These are phyloP conservation scores for Ptychobarbus kaznakovi DNA, from an alignment of 2,797 vertebrate genomes.

Conservation along the genomic window DNA sequence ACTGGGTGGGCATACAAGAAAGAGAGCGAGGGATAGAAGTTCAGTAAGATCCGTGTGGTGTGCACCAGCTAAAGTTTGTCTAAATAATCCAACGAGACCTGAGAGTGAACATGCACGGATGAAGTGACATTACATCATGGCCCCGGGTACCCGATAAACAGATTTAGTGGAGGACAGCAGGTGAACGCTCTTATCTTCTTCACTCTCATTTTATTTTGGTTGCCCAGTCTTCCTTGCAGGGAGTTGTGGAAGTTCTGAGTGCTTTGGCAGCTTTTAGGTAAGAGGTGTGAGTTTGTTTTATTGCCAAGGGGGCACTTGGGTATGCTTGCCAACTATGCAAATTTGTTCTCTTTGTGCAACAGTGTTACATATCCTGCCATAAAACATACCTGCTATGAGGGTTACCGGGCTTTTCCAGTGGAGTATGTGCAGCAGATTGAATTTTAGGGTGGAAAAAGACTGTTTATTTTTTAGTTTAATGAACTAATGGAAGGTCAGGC, in stretches of 20 bases:
- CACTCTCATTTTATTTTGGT: conserved; percentile 16
- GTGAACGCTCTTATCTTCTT: conserved; percentile 28
- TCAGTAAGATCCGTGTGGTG: conserved; percentile 37
- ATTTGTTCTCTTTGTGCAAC: conserved; percentile 44
- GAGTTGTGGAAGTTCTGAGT: conserved; percentile 47
- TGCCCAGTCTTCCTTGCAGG: conserved; percentile 11
- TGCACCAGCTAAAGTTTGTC: conserved; percentile 45
- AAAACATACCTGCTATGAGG: conserved; percentile 51
- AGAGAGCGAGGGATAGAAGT: conserved; percentile 38
- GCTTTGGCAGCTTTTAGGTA: conserved; percentile 53
- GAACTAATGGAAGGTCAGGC: conserved; percentile 23
- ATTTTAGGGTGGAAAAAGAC: conserved; percentile 42
- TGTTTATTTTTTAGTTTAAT: conserved; percentile 38
- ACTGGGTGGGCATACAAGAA: conserved; percentile 53
- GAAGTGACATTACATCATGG: conserved; percentile 53
- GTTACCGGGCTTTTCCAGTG: conserved; percentile 31
- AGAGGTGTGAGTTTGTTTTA: conserved; percentile 48
- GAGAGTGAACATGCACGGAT: conserved; percentile 24
- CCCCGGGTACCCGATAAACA: conserved; percentile 31
- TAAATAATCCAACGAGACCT: conserved; percentile 47
- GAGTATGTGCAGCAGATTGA: conserved; percentile 27
- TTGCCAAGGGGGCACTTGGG: conserved; percentile 39
- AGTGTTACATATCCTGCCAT: conserved; percentile 48
- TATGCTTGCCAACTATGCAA: conserved; percentile 29
- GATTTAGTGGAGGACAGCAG: conserved; percentile 41